Conservation (phyloP, 2,797 vertebrate species). For the Lithobates pipiens region DNA sequence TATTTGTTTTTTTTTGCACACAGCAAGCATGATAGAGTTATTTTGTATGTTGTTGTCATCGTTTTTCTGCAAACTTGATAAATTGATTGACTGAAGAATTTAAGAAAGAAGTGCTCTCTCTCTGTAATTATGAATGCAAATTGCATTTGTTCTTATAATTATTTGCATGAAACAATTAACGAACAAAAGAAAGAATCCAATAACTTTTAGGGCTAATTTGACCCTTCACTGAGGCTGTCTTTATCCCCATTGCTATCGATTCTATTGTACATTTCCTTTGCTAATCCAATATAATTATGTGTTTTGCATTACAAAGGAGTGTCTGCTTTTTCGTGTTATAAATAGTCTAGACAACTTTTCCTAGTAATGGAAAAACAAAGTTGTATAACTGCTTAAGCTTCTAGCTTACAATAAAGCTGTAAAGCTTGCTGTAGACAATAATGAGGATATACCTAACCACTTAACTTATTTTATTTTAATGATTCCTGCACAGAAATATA, state of each 20-base stretch:
- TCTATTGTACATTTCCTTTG: slow-evolving; percentile 38
- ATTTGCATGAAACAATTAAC: slow-evolving; percentile 39
- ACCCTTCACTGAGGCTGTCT: slow-evolving; percentile 31
- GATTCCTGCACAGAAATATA: too few relatives aligned
- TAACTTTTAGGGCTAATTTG: slow-evolving; percentile 39
- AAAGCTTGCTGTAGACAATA: too few relatives aligned
- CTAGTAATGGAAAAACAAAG: background rate
- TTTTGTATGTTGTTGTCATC: slow-evolving; percentile 4
- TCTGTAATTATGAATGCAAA: slow-evolving; percentile 41
- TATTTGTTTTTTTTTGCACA: background rate
- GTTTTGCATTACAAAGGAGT: slow-evolving; percentile 39
- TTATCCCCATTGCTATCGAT: slow-evolving; percentile 48
- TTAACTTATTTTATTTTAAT: too few relatives aligned
- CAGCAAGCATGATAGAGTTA: background rate
- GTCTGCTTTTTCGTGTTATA: slow-evolving; percentile 18
- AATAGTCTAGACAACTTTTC: background rate
- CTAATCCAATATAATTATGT: slow-evolving; percentile 36
- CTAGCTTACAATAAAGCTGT: too few relatives aligned
- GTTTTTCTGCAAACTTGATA: slow-evolving; percentile 4
- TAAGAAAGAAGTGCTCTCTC: background rate
- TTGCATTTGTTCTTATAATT: slow-evolving; percentile 42
- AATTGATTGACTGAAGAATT: slow-evolving; percentile 27
- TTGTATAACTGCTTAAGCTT: background rate
- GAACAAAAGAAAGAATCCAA: slow-evolving; percentile 36
- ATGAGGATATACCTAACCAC: too few relatives aligned